These are phyloP conservation scores for Thereuonema tuberculata DNA, from an alignment of 1,140 invertebrate species.

Conservation along the genomic window DNA sequence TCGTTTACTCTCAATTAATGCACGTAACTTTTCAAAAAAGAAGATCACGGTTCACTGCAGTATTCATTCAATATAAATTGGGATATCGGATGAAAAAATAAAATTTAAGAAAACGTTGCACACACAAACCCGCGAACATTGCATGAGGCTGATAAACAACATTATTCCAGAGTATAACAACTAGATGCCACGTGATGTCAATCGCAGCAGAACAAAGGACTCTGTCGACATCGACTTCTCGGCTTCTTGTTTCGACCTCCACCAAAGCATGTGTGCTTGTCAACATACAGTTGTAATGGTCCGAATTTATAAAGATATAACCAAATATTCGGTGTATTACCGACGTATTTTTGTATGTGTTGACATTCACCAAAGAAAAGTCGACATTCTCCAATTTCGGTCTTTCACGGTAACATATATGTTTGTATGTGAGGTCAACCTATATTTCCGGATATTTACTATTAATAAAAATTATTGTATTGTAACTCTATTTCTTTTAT, in stretches of 20 bases:
- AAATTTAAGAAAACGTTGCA: neutral
- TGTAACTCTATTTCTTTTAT: too few relatives aligned
- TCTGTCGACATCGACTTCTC: too few relatives aligned
- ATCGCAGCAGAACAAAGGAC: too few relatives aligned
- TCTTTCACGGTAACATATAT: neutral
- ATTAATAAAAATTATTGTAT: too few relatives aligned
- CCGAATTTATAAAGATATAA: neutral
- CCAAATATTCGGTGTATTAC: neutral
- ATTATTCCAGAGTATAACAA: neutral
- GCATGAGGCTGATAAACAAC: neutral
- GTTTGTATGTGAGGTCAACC: too few relatives aligned
- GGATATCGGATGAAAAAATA: neutral
- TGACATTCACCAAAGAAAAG: neutral
- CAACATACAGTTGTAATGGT: neutral
- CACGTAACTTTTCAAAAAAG: neutral
- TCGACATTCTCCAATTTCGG: neutral
- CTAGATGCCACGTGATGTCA: neutral
- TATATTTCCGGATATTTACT: too few relatives aligned
- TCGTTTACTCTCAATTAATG: neutral
- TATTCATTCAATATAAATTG: neutral
- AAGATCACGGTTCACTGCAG: neutral
- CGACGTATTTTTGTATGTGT: neutral
- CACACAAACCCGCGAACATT: neutral
- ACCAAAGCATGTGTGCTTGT: neutral
- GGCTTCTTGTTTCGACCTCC: too few relatives aligned